Percentiles rank a stretch among this genome's conserved stretches.
Evolutionary conservation across 1,140 invertebrate genomes (phyloP).

Genomic region (Zelostemma sp.): DNA sequence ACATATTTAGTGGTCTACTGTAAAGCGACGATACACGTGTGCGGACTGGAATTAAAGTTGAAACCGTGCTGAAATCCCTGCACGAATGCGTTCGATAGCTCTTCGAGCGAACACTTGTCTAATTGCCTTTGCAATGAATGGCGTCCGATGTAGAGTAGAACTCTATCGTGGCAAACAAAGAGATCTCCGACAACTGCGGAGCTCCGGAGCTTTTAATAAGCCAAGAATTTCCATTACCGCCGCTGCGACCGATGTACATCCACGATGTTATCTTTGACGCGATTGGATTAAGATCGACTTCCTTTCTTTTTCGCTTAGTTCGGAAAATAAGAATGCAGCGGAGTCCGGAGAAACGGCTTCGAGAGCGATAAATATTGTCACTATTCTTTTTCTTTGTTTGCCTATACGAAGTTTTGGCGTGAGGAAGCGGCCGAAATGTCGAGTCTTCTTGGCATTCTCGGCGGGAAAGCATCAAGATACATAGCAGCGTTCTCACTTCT

Average conservation of each 20-base stretch:
- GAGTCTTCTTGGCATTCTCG: background rate
- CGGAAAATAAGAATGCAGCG: no score
- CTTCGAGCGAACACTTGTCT: slow-evolving; percentile 51
- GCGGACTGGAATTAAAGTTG: slow-evolving; percentile 46
- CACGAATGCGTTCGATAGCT: slow-evolving; percentile 46
- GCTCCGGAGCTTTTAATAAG: slow-evolving; percentile 23
- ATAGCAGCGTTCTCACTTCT: background rate
- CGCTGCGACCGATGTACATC: no score
- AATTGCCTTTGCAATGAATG: slow-evolving; percentile 50
- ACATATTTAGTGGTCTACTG: slow-evolving; percentile 41
- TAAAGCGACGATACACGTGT: slow-evolving; percentile 28
- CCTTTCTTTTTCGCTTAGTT: no score
- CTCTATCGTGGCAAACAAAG: slow-evolving; percentile 41
- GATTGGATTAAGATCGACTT: no score
- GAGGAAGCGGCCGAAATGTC: no score
- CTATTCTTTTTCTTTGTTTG: no score
- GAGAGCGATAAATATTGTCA: no score
- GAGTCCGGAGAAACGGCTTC: no score
- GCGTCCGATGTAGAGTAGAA: slow-evolving; percentile 25
- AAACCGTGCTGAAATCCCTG: slow-evolving; percentile 39
- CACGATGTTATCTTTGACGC: no score
- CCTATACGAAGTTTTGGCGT: no score
- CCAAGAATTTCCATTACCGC: no score
- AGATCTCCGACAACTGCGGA: slow-evolving; percentile 30
- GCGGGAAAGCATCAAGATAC: slow-evolving; percentile 1